Base-by-base conservation (phyloP, 2,797 vertebrate genomes). In the Peromyscus melanophrys region DNA sequence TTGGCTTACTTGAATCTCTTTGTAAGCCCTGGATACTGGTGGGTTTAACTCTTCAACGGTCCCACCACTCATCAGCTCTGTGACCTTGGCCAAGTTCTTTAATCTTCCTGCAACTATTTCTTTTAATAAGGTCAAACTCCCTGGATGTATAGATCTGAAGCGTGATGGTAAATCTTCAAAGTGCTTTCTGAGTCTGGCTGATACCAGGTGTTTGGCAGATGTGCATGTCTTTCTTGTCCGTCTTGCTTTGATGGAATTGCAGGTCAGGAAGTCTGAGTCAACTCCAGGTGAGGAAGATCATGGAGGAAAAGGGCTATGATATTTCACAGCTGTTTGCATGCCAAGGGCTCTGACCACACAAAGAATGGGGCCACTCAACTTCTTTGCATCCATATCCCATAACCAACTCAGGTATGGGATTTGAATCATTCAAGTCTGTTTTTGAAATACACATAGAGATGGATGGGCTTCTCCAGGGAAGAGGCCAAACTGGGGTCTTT, bases 341-440 rank as follows among this genome's bases (percentile, higher is more conserved):
- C 29, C 76, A 40, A 88, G 27, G 43, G 17, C 82, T 94, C 46
- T 57, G 52, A 96, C 34, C 82, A 76, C 57, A 86, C 21, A 73
- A 92, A 94, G 69, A 80, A 83, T 16, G n/a, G 46, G 49, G 69
- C 2, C 19, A 19, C 46, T 46, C 67, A 77, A 27, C 40, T 69
- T 84, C 40, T 96, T 69, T 76, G 55, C 9, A 52, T 78, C 76
- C 65, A 81, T 52, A 89, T 43, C 57, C 40, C 71, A 52, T 65
- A 61, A 95, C 55, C 16, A 71, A 40, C 57, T 29, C 8, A 12
- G 37, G 25, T 55, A 76, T 10, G 37, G 43, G 25, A 31, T 52
- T 34, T 91, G 71, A 97, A 96, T 96, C 93, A 95, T 93, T 87
- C 71, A 94, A 75, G 52, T 37, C 4, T 95, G 87, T 93, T 55